phyloP scores from a whole-genome alignment of 2,113 vertebrate genomes.

The Daubentonia madagascariensis region DNA sequence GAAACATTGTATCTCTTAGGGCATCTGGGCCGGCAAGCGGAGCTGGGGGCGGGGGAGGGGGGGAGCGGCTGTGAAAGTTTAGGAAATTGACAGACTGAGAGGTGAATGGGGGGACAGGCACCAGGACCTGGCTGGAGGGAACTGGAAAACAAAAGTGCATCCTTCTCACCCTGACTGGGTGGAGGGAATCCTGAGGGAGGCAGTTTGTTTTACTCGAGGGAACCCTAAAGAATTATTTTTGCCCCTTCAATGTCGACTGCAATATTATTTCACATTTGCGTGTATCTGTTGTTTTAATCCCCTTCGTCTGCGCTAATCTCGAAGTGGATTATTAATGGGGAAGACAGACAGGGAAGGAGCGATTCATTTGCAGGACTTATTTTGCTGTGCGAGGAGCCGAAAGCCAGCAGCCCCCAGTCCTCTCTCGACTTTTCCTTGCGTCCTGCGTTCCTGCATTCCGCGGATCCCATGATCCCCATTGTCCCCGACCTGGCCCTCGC shows the following conservation, averaged over 20 bases:
- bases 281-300: conserved; percentile 76
- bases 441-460: conserved; percentile 68
- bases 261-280: conserved; percentile 59
- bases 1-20: conserved; percentile 69
- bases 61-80: conserved; percentile 66
- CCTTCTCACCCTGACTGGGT: conserved; percentile 58
- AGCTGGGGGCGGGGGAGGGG: not conserved
- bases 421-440: conserved; percentile 76
- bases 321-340: conserved; percentile 67
- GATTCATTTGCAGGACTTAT: conserved; percentile 70
- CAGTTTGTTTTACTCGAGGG: conserved; percentile 64
- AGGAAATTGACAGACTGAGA: conserved; percentile 79
- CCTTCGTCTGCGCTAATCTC: conserved; percentile 76
- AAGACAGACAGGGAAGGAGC: conserved; percentile 65
- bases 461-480: conserved; percentile 78
- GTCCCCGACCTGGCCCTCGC: conserved; percentile 80
- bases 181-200: conserved; percentile 55
- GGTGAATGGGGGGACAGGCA: conserved; percentile 72
- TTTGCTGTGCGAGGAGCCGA: conserved; percentile 63
- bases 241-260: not conserved
- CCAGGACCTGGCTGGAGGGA: conserved; percentile 77
- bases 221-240: conserved; percentile 46
- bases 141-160: conserved; percentile 74
- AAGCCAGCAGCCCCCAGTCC: conserved; percentile 61
- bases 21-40: conserved; percentile 60